Percentiles rank a stretch among this genome's conserved stretches.
Evolutionary conservation across 2,797 vertebrate species (phyloP).

Genomic region (Todus mexicanus): DNA sequence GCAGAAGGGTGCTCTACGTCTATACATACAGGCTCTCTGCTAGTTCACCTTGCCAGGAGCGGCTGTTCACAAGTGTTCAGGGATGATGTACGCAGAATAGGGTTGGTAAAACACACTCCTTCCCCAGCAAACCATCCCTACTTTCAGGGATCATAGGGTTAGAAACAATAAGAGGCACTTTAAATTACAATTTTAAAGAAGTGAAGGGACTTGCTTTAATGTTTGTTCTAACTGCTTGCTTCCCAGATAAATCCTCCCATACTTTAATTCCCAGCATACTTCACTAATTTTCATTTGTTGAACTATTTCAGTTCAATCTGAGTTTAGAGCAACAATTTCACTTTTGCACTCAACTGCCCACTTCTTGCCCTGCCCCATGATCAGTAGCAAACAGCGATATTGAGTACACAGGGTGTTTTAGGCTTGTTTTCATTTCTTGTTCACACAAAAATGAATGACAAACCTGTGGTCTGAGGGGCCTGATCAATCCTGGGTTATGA

Average conservation of each 20-base stretch:
- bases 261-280: not conserved
- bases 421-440: not conserved
- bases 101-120: not conserved
- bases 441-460: not conserved
- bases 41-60: not conserved
- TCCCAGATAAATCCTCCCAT: not conserved
- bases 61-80: not conserved
- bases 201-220: not conserved
- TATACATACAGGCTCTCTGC: fast-evolving
- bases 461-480: not conserved
- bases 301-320: conserved; percentile 21
- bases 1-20: not conserved
- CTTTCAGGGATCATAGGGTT: not conserved
- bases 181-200: not conserved
- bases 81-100: not conserved
- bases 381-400: not conserved
- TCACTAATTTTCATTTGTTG: not conserved
- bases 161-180: not conserved
- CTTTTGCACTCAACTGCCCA: not conserved
- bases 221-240: not conserved
- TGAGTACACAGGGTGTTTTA: not conserved
- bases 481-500: not conserved
- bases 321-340: conserved; percentile 34
- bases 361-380: not conserved
- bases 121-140: not conserved